Evolutionary conservation across 2,797 vertebrate genomes (phyloP), one percentile per base, ranked within the genome.

Genomic region (Babyrousa celebensis): DNA sequence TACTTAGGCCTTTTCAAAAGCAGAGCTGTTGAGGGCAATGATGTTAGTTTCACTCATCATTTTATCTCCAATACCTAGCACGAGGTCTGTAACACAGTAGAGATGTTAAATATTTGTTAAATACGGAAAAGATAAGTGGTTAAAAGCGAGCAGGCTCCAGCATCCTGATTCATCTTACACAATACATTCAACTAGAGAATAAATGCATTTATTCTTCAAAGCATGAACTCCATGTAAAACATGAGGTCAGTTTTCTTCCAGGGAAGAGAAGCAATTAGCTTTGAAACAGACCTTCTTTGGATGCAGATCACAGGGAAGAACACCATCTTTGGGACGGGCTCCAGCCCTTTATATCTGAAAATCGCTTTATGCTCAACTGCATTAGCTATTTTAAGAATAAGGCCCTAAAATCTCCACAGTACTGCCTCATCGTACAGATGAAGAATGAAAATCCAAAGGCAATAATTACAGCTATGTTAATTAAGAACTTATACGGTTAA

Each of bases 341-440:
- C n/a, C 1, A 67, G 58, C 9, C 29, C 17, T 71, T 91, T 67
- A 63, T 14, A 77, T 58, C 88, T 43, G 77, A 65, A 94, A 62
- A 68, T 74, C 56, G 43, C 78, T 87, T n/a, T 8, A 74, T 36
- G 21, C 40, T 62, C 58, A 65, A 72, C 48, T 74, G 68, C 29
- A 78, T 93, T 72, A 91, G 52, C 16, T 58, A 74, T 79, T 72
- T 72, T 84, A 74, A 84, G 88, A 79, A 60, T 74, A 62, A 91
- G 27, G 79, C 29, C 56, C 71, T 68, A 58, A 40, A 72, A 78
- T 84, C 82, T 43, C 80, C 82, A 43, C 6, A 75, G 43, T 29
- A 82, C 18, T 58, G 48, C 27, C 27, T 82, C 65, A 29, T 74
- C 78, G 91, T 60, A 75, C 25, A 20, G 17, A 20, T 20, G 40